A percentile compares a stretch with the other conserved stretches of the same genome.
phyloP scores from a whole-genome alignment of 1,140 invertebrate species.

The Aplysia californica region DNA sequence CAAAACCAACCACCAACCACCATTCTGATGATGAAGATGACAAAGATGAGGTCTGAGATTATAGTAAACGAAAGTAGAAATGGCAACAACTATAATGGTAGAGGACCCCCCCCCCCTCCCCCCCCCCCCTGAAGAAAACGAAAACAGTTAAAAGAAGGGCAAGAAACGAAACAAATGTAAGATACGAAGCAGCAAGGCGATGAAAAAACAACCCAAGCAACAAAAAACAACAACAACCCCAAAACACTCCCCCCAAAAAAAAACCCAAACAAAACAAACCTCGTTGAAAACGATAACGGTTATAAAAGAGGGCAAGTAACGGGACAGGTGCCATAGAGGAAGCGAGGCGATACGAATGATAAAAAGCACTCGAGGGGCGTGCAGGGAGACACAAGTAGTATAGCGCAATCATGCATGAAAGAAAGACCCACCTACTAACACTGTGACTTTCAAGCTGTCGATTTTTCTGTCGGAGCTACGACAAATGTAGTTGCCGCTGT shows the following conservation, averaged over 20 bases:
- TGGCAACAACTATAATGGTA: background rate
- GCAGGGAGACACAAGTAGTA: background rate
- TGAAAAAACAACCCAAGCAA: too few relatives aligned
- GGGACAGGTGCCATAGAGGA: background rate
- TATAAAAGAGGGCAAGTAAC: background rate
- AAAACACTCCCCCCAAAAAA: too few relatives aligned
- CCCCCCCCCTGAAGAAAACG: background rate
- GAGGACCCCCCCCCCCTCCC: background rate
- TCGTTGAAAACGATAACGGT: too few relatives aligned
- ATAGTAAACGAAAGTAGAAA: too few relatives aligned
- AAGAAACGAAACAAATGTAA: background rate
- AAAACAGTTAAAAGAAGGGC: background rate
- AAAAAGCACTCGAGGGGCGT: background rate
- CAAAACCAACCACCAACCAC: too few relatives aligned
- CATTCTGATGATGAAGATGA: too few relatives aligned
- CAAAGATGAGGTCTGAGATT: too few relatives aligned
- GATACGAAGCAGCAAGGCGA: background rate
- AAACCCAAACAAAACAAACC: background rate
- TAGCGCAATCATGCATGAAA: background rate
- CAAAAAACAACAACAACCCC: too few relatives aligned
- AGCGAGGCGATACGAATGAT: background rate
- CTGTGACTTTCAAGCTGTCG: slow-evolving; percentile 37
- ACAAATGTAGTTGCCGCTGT: slow-evolving; percentile 50
- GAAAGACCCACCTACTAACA: slow-evolving; percentile 46
- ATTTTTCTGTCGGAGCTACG: slow-evolving; percentile 39